phyloP scores from a whole-genome alignment of 2,888 invertebrate genomes.

The Plagodis pulveraria region DNA sequence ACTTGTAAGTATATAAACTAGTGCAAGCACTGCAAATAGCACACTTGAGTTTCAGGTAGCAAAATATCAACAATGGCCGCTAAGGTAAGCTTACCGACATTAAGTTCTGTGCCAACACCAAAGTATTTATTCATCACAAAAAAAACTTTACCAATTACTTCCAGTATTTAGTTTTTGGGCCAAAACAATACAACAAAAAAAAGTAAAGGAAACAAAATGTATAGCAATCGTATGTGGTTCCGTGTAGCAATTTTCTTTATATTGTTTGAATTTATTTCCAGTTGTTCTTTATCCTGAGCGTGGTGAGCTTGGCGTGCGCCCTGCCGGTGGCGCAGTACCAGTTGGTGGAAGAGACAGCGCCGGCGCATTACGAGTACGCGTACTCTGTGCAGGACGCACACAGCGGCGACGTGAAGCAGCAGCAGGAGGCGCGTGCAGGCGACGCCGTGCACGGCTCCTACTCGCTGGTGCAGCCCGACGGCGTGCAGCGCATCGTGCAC shows the following conservation, averaged over 20 bases:
- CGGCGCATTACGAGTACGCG: slow-evolving; percentile 74
- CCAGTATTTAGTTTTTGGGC: too few relatives aligned
- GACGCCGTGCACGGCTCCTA: slow-evolving; percentile 76
- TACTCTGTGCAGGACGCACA: slow-evolving; percentile 76
- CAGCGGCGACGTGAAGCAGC: slow-evolving; percentile 77
- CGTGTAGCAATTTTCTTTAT: not conserved
- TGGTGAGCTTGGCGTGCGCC: slow-evolving; percentile 47
- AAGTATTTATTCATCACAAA: too few relatives aligned
- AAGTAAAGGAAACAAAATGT: not conserved
- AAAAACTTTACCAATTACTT: too few relatives aligned
- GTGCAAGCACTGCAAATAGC: slow-evolving; percentile 45
- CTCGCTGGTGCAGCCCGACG: slow-evolving; percentile 78
- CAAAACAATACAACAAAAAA: too few relatives aligned
- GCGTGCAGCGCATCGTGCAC: slow-evolving; percentile 73
- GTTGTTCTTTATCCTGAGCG: slow-evolving; percentile 62
- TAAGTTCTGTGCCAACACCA: too few relatives aligned
- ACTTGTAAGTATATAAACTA: slow-evolving; percentile 64
- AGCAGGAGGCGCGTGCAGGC: slow-evolving; percentile 73
- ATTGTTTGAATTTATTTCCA: slow-evolving; percentile 37
- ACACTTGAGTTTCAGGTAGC: slow-evolving; percentile 60
- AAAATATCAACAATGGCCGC: slow-evolving; percentile 70
- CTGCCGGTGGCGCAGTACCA: slow-evolving; percentile 59
- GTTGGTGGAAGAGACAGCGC: slow-evolving; percentile 55
- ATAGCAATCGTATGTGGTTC: not conserved
- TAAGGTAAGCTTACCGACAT: slow-evolving; percentile 52